A percentile compares a stretch with the other conserved stretches of the same genome.
These are phyloP conservation scores for Dipodomys spectabilis DNA, from an alignment of 2,113 vertebrate species.

Conservation along the genomic window DNA sequence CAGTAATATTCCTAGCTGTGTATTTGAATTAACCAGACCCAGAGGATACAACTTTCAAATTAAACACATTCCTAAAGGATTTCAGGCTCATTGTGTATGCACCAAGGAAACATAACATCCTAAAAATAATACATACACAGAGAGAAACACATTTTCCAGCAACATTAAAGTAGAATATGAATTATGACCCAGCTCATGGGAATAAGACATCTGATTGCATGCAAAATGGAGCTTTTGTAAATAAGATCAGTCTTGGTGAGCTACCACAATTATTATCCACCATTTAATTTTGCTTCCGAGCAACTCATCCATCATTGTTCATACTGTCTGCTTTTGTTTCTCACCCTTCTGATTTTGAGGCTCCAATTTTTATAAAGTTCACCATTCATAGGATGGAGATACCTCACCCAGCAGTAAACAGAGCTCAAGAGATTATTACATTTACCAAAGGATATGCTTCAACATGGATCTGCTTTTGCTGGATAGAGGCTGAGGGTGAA, in stretches of 20 bases:
- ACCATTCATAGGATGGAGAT: slow-evolving; percentile 59
- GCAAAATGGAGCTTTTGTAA: slow-evolving; percentile 94
- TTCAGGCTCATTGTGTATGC: slow-evolving; percentile 97
- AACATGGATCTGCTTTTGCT: slow-evolving; percentile 65
- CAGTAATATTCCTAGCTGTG: slow-evolving; percentile 86
- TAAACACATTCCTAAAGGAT: slow-evolving; percentile 98
- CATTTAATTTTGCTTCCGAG: slow-evolving; percentile 84
- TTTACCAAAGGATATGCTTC: slow-evolving; percentile 68
- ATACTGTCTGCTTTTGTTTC: slow-evolving; percentile 77
- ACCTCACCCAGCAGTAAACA: slow-evolving; percentile 63
- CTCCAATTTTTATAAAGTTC: slow-evolving; percentile 75
- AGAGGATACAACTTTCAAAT: slow-evolving; percentile 99
- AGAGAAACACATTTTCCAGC: slow-evolving; percentile 94
- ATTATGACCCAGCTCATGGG: slow-evolving; percentile 94
- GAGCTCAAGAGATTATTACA: slow-evolving; percentile 72
- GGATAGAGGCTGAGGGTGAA: slow-evolving; percentile 58
- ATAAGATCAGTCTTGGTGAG: slow-evolving; percentile 93
- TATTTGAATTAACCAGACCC: slow-evolving; percentile 98
- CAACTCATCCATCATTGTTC: slow-evolving; percentile 78
- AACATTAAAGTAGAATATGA: slow-evolving; percentile 94
- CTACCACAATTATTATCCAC: slow-evolving; percentile 83
- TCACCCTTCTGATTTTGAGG: slow-evolving; percentile 65
- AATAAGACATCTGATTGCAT: slow-evolving; percentile 94
- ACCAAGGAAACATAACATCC: slow-evolving; percentile 98
- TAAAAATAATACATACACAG: slow-evolving; percentile 97